Evolutionary conservation across 2,888 invertebrate species (phyloP).

Genomic region (Andrena hattorfiana): DNA sequence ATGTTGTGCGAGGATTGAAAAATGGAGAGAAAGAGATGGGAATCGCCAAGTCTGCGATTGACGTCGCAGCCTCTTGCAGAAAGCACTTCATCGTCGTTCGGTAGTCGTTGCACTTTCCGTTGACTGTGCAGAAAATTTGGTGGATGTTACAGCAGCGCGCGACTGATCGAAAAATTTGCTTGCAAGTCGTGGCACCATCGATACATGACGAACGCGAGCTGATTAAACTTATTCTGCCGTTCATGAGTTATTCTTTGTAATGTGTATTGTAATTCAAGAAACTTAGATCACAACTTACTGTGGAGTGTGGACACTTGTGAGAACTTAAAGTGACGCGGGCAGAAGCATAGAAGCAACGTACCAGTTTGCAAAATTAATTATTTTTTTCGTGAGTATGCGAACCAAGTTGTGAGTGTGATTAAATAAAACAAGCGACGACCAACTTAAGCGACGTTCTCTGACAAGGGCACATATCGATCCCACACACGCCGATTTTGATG

Average conservation of each 20-base stretch:
- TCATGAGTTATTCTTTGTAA: constrained; percentile 3
- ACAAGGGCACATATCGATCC: too few relatives aligned
- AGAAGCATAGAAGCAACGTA: too few relatives aligned
- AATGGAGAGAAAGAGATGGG: constrained; percentile 9
- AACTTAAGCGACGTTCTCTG: too few relatives aligned
- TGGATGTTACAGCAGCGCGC: neutral
- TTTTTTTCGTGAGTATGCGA: too few relatives aligned
- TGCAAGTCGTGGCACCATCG: constrained; percentile 6
- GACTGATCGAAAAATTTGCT: constrained; percentile 32
- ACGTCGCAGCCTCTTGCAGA: constrained; percentile 17
- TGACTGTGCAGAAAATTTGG: constrained; percentile 37
- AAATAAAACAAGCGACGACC: too few relatives aligned
- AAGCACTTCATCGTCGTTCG: constrained; percentile 25
- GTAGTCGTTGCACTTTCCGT: constrained; percentile 21
- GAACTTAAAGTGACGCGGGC: too few relatives aligned
- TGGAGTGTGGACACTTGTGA: too few relatives aligned
- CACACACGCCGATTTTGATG: too few relatives aligned
- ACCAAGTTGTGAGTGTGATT: too few relatives aligned
- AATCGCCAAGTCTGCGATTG: constrained; percentile 28
- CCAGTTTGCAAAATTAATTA: too few relatives aligned
- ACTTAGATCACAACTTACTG: too few relatives aligned
- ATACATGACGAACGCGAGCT: neutral
- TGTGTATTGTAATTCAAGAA: too few relatives aligned
- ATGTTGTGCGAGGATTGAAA: constrained; percentile 5
- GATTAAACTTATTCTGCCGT: constrained; percentile 13